Percentiles rank a stretch among this genome's conserved stretches.
Evolutionary conservation across 2,113 vertebrate species (phyloP).

Genomic region (Hipposideros armiger): DNA sequence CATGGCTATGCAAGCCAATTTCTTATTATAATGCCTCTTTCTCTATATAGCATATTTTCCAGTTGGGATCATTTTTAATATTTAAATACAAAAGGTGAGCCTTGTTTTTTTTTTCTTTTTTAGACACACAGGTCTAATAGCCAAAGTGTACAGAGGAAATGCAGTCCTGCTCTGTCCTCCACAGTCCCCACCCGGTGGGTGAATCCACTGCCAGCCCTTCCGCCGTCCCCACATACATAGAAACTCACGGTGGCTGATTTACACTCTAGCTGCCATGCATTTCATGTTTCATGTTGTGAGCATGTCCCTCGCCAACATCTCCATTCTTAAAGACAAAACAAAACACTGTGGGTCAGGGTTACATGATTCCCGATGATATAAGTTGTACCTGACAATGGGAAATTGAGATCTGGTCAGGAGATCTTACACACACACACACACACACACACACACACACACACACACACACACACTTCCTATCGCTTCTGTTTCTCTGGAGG

Average conservation of each 20-base stretch:
- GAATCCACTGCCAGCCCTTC: background rate
- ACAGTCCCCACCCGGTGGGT: background rate
- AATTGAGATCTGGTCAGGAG: background rate
- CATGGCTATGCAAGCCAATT: background rate
- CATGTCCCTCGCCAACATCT: background rate
- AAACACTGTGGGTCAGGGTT: background rate
- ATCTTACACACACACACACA: background rate
- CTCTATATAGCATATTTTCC: background rate
- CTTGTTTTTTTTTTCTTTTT: slow-evolving; percentile 9
- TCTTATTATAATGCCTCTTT: background rate
- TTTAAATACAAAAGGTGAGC: slow-evolving; percentile 84
- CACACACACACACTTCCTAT: background rate
- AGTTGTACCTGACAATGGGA: background rate
- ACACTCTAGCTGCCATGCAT: background rate
- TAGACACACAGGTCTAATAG: background rate
- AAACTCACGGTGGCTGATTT: background rate
- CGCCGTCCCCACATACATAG: background rate
- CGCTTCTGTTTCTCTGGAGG: background rate
- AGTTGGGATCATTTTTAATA: slow-evolving; percentile 75
- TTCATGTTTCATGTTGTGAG: background rate
- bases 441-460: background rate
- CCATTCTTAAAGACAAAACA: background rate
- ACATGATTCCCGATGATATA: background rate
- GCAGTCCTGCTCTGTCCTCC: background rate
- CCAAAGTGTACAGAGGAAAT: slow-evolving; percentile 2